Percentiles rank a stretch among this genome's conserved stretches.
These are phyloP conservation scores for Atopsyche davidsoni DNA, from an alignment of 1,140 invertebrate genomes.

Conservation along the genomic window DNA sequence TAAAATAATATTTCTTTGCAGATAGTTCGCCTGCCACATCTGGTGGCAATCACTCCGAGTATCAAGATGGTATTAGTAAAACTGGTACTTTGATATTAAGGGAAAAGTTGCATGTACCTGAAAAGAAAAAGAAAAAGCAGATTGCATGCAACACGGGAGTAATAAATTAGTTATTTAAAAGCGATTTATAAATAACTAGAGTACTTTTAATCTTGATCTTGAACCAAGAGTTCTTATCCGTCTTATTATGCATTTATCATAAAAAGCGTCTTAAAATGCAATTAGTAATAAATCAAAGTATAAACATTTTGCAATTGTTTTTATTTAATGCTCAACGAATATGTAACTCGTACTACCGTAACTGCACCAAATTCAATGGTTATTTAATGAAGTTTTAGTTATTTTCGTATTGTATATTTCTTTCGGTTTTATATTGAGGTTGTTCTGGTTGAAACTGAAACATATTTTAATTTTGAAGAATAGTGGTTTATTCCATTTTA, in stretches of 20 bases:
- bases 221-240: too few relatives aligned
- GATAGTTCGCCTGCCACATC: neutral
- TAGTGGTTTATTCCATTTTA: conserved; percentile 11
- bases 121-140: neutral
- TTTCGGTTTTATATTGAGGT: neutral
- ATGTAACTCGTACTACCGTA: neutral
- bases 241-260: neutral
- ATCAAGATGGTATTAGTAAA: conserved; percentile 41
- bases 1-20: neutral
- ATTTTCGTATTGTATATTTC: neutral
- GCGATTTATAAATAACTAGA: too few relatives aligned
- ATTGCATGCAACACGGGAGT: neutral
- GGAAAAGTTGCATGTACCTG: conserved; percentile 37
- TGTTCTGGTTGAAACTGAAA: neutral
- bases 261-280: neutral
- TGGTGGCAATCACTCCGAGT: conserved; percentile 36
- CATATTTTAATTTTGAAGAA: conserved; percentile 6
- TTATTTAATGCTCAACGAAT: too few relatives aligned
- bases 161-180: too few relatives aligned
- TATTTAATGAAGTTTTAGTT: neutral
- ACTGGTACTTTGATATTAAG: conserved; percentile 41
- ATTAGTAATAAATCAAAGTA: too few relatives aligned
- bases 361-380: neutral
- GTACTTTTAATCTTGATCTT: too few relatives aligned
- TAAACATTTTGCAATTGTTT: too few relatives aligned